Conservation (phyloP, 1,140 invertebrate genomes). For the Heliconius eleuchia region DNA sequence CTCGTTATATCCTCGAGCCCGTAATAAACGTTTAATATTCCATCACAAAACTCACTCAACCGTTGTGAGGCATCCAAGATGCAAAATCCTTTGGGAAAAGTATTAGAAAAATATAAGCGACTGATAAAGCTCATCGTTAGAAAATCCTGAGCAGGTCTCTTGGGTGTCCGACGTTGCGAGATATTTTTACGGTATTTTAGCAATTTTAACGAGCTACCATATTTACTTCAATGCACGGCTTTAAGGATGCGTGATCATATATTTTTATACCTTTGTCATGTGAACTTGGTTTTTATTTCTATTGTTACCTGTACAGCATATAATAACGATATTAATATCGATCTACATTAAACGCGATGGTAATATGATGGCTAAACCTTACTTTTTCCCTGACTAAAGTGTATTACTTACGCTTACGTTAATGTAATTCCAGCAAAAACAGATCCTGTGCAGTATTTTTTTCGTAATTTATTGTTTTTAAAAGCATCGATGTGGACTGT, state of each 20-base stretch:
- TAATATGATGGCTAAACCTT: not conserved
- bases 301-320: constrained; percentile 15
- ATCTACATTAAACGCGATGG: not conserved
- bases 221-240: constrained; percentile 69
- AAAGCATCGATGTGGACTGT: constrained; percentile 24
- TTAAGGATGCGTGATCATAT: constrained; percentile 51
- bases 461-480: constrained; percentile 28
- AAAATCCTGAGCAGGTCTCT: constrained; percentile 57
- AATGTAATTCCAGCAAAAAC: constrained; percentile 6
- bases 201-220: constrained; percentile 78
- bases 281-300: constrained; percentile 19
- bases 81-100: constrained; percentile 69
- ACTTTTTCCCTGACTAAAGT: not conserved
- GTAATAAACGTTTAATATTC: constrained; percentile 60
- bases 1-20: constrained; percentile 45
- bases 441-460: constrained; percentile 4
- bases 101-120: constrained; percentile 77
- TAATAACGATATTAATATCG: not conserved
- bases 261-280: constrained; percentile 34
- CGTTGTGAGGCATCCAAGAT: constrained; percentile 59
- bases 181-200: constrained; percentile 79
- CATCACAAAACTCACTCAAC: constrained; percentile 57
- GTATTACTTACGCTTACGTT: not conserved
- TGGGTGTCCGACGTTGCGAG: constrained; percentile 69
- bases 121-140: constrained; percentile 72